Percentiles rank a stretch among this genome's conserved stretches.
These are phyloP conservation scores for Blastomussa wellsi DNA, from an alignment of 92 coral and sea anemone genomes.

Conservation along the genomic window DNA sequence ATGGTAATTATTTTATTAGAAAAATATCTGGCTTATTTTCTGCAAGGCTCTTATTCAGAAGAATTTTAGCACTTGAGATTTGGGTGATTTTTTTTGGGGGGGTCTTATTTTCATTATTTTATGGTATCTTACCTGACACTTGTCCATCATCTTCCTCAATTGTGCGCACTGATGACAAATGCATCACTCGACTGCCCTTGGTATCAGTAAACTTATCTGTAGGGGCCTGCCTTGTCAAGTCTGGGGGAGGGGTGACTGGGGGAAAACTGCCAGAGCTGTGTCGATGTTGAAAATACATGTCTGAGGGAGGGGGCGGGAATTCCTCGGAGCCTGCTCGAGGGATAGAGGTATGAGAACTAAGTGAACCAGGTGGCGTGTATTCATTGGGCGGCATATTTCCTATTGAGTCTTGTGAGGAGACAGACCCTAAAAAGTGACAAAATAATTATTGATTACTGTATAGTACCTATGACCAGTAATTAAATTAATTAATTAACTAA, in stretches of 20 bases:
- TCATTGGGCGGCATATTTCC: conserved; percentile 74
- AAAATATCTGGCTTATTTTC: too few relatives aligned
- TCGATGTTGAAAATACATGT: conserved; percentile 49
- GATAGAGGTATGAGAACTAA: conserved; percentile 45
- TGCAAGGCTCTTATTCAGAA: too few relatives aligned
- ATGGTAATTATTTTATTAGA: too few relatives aligned
- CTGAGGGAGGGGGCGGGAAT: conserved; percentile 82
- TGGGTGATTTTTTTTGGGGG: too few relatives aligned
- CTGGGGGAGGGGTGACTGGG: conserved; percentile 75
- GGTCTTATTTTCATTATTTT: too few relatives aligned
- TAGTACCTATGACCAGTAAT: not conserved
- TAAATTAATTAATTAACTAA: too few relatives aligned
- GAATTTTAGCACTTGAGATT: too few relatives aligned
- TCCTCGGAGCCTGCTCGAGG: conserved; percentile 65
- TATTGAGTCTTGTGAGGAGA: conserved; percentile 64
- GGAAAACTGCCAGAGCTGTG: conserved; percentile 64
- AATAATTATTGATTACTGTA: not conserved
- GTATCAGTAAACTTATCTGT: conserved; percentile 43
- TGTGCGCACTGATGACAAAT: conserved; percentile 73
- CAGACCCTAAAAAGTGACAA: conserved; percentile 44
- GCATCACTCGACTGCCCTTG: conserved; percentile 66
- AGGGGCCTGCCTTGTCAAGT: conserved; percentile 73
- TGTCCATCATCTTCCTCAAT: conserved; percentile 73
- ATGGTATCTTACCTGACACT: conserved; percentile 55
- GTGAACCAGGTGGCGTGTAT: conserved; percentile 85